phyloP scores from a whole-genome alignment of 2,888 invertebrate species.

The Drosophila recens region DNA sequence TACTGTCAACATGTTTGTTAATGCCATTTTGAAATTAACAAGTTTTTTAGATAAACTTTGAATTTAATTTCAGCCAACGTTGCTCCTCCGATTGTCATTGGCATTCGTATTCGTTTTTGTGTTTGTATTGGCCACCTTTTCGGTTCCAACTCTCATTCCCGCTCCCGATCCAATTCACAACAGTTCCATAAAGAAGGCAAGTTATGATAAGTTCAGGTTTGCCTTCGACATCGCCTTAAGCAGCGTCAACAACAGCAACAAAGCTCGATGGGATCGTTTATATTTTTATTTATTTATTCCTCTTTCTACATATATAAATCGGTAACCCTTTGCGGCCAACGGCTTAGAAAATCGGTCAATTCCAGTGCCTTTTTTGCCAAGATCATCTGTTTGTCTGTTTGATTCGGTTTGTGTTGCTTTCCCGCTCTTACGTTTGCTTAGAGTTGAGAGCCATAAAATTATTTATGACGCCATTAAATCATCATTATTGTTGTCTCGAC shows the following conservation, averaged over 20 bases:
- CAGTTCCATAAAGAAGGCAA: slow-evolving; percentile 48
- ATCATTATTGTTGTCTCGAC: slow-evolving; percentile 83
- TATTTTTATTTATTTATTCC: background rate
- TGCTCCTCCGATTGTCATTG: slow-evolving; percentile 1
- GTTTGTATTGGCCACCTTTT: slow-evolving; percentile 31
- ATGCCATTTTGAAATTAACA: slow-evolving; percentile 78
- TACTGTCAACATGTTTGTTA: slow-evolving; percentile 80
- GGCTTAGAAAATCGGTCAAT: slow-evolving; percentile 1
- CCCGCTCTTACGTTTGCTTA: slow-evolving; percentile 30
- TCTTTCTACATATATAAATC: background rate
- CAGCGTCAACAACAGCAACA: background rate
- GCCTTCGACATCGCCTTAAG: background rate
- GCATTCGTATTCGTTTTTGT: background rate
- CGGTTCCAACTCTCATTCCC: background rate
- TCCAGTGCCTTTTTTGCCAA: slow-evolving; percentile 6
- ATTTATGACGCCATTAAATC: slow-evolving; percentile 85
- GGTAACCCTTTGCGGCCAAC: slow-evolving; percentile 27
- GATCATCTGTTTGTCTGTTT: slow-evolving; percentile 27
- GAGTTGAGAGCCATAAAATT: slow-evolving; percentile 83
- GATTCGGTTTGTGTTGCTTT: slow-evolving; percentile 20
- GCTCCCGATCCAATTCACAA: background rate
- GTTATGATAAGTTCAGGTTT: slow-evolving; percentile 53
- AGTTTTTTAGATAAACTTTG: slow-evolving; percentile 81
- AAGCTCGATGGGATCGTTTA: slow-evolving; percentile 9
- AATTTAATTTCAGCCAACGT: slow-evolving; percentile 70